Evolutionary conservation across 1,140 invertebrate species (phyloP), one percentile per base, ranked within the genome.

Genomic region (Zaprionus tsacasi): DNA sequence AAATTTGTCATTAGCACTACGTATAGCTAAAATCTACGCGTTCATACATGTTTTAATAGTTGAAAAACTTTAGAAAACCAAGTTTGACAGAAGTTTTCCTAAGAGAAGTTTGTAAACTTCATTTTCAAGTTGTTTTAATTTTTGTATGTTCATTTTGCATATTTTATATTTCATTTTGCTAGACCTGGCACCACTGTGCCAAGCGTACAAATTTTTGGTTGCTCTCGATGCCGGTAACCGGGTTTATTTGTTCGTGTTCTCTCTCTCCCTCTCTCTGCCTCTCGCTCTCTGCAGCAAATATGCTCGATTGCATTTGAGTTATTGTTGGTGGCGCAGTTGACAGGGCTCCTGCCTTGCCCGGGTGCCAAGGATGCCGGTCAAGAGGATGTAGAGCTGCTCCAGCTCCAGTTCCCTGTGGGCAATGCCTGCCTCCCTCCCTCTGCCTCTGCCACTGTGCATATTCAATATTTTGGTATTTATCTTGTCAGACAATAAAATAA

Each of bases 401-500:
- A 2, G 38, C 56, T 17, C 10, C 35, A 17, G 21, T 15, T 54
- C 27, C 27, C 27, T 54, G 33, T 30, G 55, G 33, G 54, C 7
- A 33, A 5, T 33, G 5, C 7, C 7, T 8, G 33, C 33, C 33
- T 10, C 7, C 33, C 33, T 10, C 7, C 6, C 33, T 8, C 27
- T 69, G 74, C 40, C 70, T 30, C 27, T 68, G 74, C 30, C 54
- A 15, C 40, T 58, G 70, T 72, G 78, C 70, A 80, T 79, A 81
- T 89, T 89, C 78, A 89, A 89, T 89, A 89, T 89, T 89, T 89
- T 79, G 85, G 85, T 85, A 89, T 89, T 89, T 89, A 89, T 89
- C 85, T 89, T 89, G 85, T 89, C 76, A 67, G 86, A 89, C 85
- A 89, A 89, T 89, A 89, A 89, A 89, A 89, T 89, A 89, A 85